Conservation (phyloP, 2,888 invertebrate species). For the Drosophila helvetica region DNA sequence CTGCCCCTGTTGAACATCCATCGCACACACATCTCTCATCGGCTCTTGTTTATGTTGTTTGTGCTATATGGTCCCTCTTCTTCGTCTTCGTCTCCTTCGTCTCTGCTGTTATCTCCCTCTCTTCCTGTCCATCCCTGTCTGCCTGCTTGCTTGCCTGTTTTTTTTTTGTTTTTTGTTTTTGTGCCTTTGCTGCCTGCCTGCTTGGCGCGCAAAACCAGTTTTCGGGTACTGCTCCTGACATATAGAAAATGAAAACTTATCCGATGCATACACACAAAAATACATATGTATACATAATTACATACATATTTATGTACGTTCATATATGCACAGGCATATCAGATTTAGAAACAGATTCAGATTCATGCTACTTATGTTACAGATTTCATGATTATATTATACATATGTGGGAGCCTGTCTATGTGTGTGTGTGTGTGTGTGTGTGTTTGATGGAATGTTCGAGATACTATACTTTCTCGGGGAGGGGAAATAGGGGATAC, state of each 20-base stretch:
- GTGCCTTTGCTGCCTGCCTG: slow-evolving; percentile 34
- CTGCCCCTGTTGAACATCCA: background rate
- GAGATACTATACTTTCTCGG: slow-evolving; percentile 6
- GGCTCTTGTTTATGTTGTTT: slow-evolving; percentile 19
- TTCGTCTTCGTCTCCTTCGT: slow-evolving; percentile 16
- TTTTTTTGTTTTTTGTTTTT: background rate
- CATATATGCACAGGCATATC: slow-evolving; percentile 21
- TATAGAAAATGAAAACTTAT: slow-evolving; percentile 69
- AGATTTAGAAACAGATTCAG: slow-evolving; percentile 13
- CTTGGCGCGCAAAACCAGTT: slow-evolving; percentile 65
- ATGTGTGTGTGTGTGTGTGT: background rate
- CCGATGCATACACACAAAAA: slow-evolving; percentile 13
- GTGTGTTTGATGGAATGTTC: slow-evolving; percentile 8
- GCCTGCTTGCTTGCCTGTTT: slow-evolving; percentile 34
- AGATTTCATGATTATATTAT: slow-evolving; percentile 25
- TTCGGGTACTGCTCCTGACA: slow-evolving; percentile 53
- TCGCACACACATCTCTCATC: background rate
- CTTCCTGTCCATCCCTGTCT: slow-evolving; percentile 31
- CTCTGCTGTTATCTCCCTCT: slow-evolving; percentile 12
- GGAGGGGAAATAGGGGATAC: background rate
- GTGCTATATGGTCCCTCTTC: slow-evolving; percentile 35
- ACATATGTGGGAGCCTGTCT: background rate
- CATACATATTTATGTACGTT: background rate
- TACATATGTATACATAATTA: slow-evolving; percentile 11
- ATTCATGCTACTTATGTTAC: slow-evolving; percentile 27